Percentiles rank a stretch among this genome's conserved stretches.
phyloP scores from a whole-genome alignment of 2,113 vertebrate species.

The Tamias sibiricus region DNA sequence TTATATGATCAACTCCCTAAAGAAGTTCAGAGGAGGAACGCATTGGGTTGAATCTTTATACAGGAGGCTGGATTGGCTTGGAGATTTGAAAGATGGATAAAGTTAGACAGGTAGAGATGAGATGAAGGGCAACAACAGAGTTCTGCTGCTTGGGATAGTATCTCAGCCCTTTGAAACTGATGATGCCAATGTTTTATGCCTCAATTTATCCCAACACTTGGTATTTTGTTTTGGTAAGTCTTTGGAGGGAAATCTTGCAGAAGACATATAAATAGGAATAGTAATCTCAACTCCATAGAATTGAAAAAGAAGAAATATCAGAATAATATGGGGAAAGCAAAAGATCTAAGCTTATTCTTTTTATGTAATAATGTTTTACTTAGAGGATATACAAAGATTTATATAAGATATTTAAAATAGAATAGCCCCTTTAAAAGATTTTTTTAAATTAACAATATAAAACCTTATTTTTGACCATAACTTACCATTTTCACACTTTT shows the following conservation, averaged over 20 bases:
- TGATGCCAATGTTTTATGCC: not conserved
- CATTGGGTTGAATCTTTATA: not conserved
- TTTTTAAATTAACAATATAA: not conserved
- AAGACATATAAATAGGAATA: not conserved
- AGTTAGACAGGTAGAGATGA: not conserved
- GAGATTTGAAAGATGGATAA: not conserved
- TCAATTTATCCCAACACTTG: not conserved
- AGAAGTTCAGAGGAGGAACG: not conserved
- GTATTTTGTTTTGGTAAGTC: not conserved
- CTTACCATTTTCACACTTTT: conserved; percentile 27
- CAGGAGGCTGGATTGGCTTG: not conserved
- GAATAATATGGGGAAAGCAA: not conserved
- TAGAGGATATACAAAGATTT: not conserved
- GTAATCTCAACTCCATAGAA: not conserved
- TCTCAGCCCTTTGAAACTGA: not conserved
- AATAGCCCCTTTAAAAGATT: conserved; percentile 24
- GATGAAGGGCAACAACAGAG: not conserved
- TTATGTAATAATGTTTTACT: not conserved
- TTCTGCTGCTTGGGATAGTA: not conserved
- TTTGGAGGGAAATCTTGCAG: not conserved
- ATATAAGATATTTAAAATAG: conserved; percentile 25
- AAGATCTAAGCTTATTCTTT: conserved; percentile 10
- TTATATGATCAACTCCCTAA: not conserved
- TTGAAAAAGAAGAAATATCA: not conserved
- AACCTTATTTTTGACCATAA: not conserved